Evolutionary conservation across 2,888 invertebrate genomes (phyloP).

Genomic region (Aphrophora alni): DNA sequence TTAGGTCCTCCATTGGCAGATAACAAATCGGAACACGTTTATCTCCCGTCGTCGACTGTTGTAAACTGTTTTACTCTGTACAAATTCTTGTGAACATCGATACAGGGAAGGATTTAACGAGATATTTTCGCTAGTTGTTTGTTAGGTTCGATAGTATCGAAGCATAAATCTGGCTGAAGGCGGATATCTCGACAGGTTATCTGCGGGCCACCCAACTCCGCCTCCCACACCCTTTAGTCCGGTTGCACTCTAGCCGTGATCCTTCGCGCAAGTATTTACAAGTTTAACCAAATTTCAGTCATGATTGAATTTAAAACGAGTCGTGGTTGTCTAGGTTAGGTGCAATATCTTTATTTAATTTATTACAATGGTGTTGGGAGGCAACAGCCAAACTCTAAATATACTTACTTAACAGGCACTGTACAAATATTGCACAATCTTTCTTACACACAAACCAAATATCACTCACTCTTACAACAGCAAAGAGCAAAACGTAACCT

Average conservation of each 20-base stretch:
- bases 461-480: too few species aligned
- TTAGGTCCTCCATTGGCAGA: constrained; percentile 21
- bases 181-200: constrained; percentile 8
- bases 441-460: too few species aligned
- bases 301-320: neutral
- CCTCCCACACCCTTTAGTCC: constrained; percentile 17
- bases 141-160: constrained; percentile 32
- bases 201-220: constrained; percentile 29
- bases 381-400: too few species aligned
- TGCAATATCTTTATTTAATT: too few species aligned
- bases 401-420: too few species aligned
- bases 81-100: constrained; percentile 41
- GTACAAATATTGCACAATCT: too few species aligned
- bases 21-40: constrained; percentile 16
- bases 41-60: constrained; percentile 25
- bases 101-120: constrained; percentile 34
- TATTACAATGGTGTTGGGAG: too few species aligned
- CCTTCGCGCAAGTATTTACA: neutral
- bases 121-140: constrained; percentile 38
- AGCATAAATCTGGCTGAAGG: constrained; percentile 27
- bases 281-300: neutral
- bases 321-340: too few species aligned
- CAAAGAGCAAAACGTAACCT: too few species aligned
- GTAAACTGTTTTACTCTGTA: constrained; percentile 42
- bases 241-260: neutral